Percentiles rank a stretch among this genome's conserved stretches.
Conservation (phyloP, 2,797 vertebrate species). For the Kryptopterus vitreolus region DNA sequence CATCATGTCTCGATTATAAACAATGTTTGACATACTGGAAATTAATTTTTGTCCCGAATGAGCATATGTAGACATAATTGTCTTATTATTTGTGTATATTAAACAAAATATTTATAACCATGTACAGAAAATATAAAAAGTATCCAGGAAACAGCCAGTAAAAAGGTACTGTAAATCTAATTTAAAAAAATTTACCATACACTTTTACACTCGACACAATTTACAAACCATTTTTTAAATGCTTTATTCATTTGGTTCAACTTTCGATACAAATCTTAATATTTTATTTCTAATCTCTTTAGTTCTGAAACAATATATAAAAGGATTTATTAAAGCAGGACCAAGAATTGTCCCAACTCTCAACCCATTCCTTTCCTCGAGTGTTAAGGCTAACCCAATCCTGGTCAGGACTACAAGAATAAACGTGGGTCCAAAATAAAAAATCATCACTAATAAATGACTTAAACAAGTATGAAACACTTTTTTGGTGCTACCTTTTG, state of each 20-base stretch:
- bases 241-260: neutral
- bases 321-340: slow-evolving; percentile 52
- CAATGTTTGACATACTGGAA: too few species aligned
- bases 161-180: too few species aligned
- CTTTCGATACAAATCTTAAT: slow-evolving; percentile 17
- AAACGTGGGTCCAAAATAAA: slow-evolving; percentile 26
- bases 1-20: too few species aligned
- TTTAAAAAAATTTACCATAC: too few species aligned
- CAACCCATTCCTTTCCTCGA: slow-evolving; percentile 5
- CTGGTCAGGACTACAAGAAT: slow-evolving; percentile 12
- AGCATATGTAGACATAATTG: too few species aligned
- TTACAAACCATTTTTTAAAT: too few species aligned
- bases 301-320: slow-evolving; percentile 64
- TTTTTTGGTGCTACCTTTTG: slow-evolving; percentile 34
- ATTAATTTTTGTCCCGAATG: too few species aligned
- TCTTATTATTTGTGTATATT: too few species aligned
- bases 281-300: slow-evolving; percentile 41
- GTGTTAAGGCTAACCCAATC: slow-evolving; percentile 33
- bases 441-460: slow-evolving; percentile 35
- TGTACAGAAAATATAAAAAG: too few species aligned
- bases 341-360: slow-evolving; percentile 23
- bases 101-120: too few species aligned
- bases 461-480: slow-evolving; percentile 52
- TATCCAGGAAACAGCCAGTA: too few species aligned
- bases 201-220: too few species aligned